These are phyloP conservation scores for Brotula barbata DNA, from an alignment of 2,797 vertebrate genomes.

Conservation along the genomic window DNA sequence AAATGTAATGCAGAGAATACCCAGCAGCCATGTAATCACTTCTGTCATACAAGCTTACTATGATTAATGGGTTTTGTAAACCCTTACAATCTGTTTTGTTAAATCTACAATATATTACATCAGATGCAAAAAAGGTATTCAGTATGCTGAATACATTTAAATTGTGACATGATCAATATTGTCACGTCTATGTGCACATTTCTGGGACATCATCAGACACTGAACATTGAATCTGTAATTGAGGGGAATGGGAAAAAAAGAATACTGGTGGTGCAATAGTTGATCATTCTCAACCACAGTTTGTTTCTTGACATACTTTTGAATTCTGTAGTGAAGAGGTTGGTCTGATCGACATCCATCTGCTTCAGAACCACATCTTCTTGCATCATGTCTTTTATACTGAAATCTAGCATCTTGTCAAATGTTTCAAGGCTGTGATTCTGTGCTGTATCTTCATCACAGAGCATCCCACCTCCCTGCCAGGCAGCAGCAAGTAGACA, in stretches of 20 bases:
- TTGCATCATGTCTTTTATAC: conserved; percentile 66
- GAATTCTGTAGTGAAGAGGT: conserved; percentile 79
- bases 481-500: conserved; percentile 3
- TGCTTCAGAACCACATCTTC: conserved; percentile 79
- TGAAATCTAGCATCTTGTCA: conserved; percentile 72
- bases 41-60: background rate
- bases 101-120: background rate
- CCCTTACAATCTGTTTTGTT: background rate
- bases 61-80: background rate
- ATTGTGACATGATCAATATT: background rate
- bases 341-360: conserved; percentile 75
- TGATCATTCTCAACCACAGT: background rate
- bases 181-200: background rate
- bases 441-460: conserved; percentile 56
- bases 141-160: background rate
- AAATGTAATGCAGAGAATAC: background rate
- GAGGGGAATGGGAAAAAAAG: no score
- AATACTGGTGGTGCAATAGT: no score
- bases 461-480: conserved; percentile 79
- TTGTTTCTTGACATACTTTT: conserved; percentile 71
- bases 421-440: conserved; percentile 67
- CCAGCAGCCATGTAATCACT: background rate
- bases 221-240: background rate
- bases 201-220: background rate
- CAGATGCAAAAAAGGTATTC: background rate